phyloP scores from a whole-genome alignment of 2,888 invertebrate genomes.

The Drosophila anomelani region DNA sequence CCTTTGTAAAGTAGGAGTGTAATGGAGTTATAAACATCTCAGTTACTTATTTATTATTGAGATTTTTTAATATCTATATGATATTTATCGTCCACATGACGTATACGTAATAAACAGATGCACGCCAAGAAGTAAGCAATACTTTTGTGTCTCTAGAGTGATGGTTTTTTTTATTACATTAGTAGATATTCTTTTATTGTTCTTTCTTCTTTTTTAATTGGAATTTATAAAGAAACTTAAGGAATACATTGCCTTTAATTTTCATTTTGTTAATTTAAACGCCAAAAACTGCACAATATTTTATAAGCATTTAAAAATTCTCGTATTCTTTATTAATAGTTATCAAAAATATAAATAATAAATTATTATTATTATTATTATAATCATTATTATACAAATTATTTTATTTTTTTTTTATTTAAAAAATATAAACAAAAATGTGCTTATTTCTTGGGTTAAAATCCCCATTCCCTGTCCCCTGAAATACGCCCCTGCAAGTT shows the following conservation, averaged over 20 bases:
- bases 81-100: background rate
- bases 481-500: background rate
- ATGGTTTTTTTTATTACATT: no score
- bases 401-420: no score
- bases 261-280: no score
- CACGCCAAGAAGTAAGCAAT: conserved; percentile 5
- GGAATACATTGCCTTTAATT: no score
- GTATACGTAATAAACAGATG: background rate
- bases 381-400: no score
- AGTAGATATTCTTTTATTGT: background rate
- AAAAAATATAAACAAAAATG: no score
- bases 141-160: no score
- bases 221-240: no score
- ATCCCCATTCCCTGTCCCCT: background rate
- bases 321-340: background rate
- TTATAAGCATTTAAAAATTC: background rate
- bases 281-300: background rate
- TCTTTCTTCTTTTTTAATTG: background rate
- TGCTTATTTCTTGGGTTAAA: no score
- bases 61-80: background rate
- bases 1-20: no score
- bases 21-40: background rate
- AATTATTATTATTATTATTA: background rate
- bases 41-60: background rate
- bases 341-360: no score